Conservation (phyloP, 2,797 vertebrate genomes). For the Lacerta viridis region DNA sequence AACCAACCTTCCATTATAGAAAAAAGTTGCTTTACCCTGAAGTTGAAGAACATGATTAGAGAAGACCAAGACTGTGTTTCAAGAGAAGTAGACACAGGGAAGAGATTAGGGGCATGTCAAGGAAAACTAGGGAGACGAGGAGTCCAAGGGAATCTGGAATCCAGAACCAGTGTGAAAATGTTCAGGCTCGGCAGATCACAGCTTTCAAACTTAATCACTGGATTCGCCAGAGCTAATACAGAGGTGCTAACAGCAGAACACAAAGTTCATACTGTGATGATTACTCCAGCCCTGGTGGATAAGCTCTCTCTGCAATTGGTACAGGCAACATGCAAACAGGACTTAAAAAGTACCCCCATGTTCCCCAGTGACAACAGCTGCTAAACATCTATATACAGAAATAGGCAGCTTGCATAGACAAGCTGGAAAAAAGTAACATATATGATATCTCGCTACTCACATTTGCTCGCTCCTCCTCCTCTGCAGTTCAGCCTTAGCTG, state of each 20-base stretch:
- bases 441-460: constrained; percentile 67
- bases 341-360: neutral
- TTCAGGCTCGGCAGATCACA: neutral
- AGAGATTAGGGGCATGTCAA: constrained; percentile 19
- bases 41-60: constrained; percentile 6
- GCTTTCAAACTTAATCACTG: constrained; percentile 33
- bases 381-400: neutral
- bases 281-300: neutral
- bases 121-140: constrained; percentile 40
- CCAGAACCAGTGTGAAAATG: constrained; percentile 45
- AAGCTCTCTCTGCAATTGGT: constrained; percentile 26
- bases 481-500: constrained; percentile 56
- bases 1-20: constrained; percentile 2
- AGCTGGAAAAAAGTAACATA: neutral
- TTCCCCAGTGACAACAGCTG: neutral
- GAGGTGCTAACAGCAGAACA: constrained; percentile 40
- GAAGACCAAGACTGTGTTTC: constrained; percentile 12
- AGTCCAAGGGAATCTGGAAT: constrained; percentile 18
- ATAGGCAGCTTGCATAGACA: rapidly evolving
- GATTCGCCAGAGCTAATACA: neutral
- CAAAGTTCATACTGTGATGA: neutral
- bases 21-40: constrained; percentile 54
- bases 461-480: constrained; percentile 43
- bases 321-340: constrained; percentile 20
- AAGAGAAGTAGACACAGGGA: constrained; percentile 26